phyloP scores from a whole-genome alignment of 2,888 invertebrate species.

The Dione juno region DNA sequence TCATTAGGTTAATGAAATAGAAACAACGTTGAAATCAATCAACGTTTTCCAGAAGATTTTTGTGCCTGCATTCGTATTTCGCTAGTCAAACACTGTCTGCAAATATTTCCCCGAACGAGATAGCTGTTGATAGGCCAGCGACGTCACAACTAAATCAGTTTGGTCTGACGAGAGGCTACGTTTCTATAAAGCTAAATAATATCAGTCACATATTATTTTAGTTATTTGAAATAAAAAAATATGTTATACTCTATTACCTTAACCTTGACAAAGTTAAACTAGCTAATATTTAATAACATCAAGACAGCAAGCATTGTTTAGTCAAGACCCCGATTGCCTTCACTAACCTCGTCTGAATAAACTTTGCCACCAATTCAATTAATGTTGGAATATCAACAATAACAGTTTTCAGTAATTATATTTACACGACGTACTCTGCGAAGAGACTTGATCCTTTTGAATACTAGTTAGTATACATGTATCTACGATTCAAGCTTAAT shows the following conservation, averaged over 20 bases:
- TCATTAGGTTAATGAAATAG: conserved; percentile 16
- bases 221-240: not conserved
- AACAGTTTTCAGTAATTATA: conserved; percentile 77
- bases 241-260: too few relatives aligned
- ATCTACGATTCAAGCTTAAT: not conserved
- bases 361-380: conserved; percentile 77
- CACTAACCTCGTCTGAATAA: conserved; percentile 74
- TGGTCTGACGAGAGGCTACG: conserved; percentile 34
- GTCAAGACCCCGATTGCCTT: conserved; percentile 75
- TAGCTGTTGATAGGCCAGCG: conserved; percentile 46
- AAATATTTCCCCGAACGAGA: conserved; percentile 47
- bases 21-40: conserved; percentile 30
- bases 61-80: conserved; percentile 42
- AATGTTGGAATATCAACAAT: conserved; percentile 74
- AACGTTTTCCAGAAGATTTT: conserved; percentile 35
- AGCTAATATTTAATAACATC: not conserved
- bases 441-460: conserved; percentile 52
- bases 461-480: conserved; percentile 38
- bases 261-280: not conserved
- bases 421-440: conserved; percentile 63
- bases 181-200: conserved; percentile 22
- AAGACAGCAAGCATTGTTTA: conserved; percentile 71
- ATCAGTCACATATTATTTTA: not conserved
- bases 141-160: conserved; percentile 44
- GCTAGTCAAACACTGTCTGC: conserved; percentile 44